Percentiles rank a stretch among this genome's conserved stretches.
Conservation (phyloP, 2,113 vertebrate species). For the Ophiodon elongatus region DNA sequence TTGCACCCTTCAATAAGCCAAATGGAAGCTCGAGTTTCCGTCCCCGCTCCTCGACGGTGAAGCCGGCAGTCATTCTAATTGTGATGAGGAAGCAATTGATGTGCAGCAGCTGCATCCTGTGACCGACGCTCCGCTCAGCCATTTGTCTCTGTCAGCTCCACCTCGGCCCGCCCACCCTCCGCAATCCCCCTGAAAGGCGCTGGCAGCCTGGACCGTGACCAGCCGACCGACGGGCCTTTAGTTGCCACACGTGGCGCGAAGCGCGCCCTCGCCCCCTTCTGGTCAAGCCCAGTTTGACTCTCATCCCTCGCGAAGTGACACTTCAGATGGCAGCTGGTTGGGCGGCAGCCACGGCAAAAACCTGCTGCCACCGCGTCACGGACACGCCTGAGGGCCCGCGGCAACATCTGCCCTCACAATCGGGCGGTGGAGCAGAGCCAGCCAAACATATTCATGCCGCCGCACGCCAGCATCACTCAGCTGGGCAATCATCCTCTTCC, state of each 20-base stretch:
- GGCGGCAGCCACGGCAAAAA: slow-evolving; percentile 50
- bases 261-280: slow-evolving; percentile 50
- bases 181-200: slow-evolving; percentile 67
- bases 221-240: slow-evolving; percentile 57
- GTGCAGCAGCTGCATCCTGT: slow-evolving; percentile 83
- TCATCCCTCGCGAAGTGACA: slow-evolving; percentile 59
- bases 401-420: slow-evolving; percentile 86
- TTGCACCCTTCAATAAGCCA: slow-evolving; percentile 41
- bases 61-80: slow-evolving; percentile 74
- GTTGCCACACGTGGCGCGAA: slow-evolving; percentile 56
- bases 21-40: slow-evolving; percentile 53
- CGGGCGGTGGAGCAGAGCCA: slow-evolving; percentile 74
- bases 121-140: slow-evolving; percentile 73
- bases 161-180: slow-evolving; percentile 63
- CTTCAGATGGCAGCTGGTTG: slow-evolving; percentile 76
- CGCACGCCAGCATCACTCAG: slow-evolving; percentile 76
- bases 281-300: slow-evolving; percentile 74
- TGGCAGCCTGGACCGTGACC: slow-evolving; percentile 65
- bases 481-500: slow-evolving; percentile 80
- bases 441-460: slow-evolving; percentile 72
- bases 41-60: slow-evolving; percentile 27
- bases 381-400: slow-evolving; percentile 64
- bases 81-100: slow-evolving; percentile 81
- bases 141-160: slow-evolving; percentile 81
- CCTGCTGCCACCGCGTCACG: slow-evolving; percentile 57